phyloP scores from a whole-genome alignment of 2,888 invertebrate species.

The Xanthorhoe designata region DNA sequence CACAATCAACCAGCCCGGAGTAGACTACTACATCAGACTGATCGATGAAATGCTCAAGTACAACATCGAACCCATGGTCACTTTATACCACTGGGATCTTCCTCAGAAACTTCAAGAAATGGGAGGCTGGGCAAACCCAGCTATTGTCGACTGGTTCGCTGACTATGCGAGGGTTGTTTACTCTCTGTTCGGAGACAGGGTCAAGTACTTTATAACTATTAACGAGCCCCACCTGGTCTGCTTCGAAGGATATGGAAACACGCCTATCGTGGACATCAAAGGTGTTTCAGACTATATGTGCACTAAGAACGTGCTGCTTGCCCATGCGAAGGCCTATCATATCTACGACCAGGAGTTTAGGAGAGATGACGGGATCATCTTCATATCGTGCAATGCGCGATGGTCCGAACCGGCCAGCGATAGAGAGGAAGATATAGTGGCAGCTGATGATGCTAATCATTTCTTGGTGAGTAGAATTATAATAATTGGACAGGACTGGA shows the following conservation, averaged over 20 bases:
- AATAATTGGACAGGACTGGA: too few species aligned
- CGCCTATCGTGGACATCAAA: constrained; percentile 62
- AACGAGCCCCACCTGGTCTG: constrained; percentile 80
- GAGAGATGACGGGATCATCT: constrained; percentile 65
- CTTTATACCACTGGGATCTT: constrained; percentile 80
- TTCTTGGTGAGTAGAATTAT: constrained; percentile 70
- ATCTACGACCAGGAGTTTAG: constrained; percentile 66
- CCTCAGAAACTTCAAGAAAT: constrained; percentile 77
- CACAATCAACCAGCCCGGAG: constrained; percentile 80
- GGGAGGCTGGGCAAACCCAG: constrained; percentile 79
- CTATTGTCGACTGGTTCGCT: constrained; percentile 71
- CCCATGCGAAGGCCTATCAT: constrained; percentile 80
- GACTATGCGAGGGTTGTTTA: constrained; percentile 72
- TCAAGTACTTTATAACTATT: constrained; percentile 83
- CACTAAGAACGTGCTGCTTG: constrained; percentile 73
- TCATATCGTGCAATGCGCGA: constrained; percentile 82
- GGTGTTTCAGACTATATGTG: constrained; percentile 80
- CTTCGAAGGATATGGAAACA: constrained; percentile 69
- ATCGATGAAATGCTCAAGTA: constrained; percentile 85
- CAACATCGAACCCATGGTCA: constrained; percentile 86
- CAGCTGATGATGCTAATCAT: constrained; percentile 76
- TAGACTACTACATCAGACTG: constrained; percentile 87
- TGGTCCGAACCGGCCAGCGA: constrained; percentile 74
- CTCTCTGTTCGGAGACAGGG: constrained; percentile 73
- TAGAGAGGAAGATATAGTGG: constrained; percentile 64